Evolutionary conservation across 1,140 invertebrate species (phyloP), one percentile per base, ranked within the genome.

Genomic region (Epicauta chinensis): DNA sequence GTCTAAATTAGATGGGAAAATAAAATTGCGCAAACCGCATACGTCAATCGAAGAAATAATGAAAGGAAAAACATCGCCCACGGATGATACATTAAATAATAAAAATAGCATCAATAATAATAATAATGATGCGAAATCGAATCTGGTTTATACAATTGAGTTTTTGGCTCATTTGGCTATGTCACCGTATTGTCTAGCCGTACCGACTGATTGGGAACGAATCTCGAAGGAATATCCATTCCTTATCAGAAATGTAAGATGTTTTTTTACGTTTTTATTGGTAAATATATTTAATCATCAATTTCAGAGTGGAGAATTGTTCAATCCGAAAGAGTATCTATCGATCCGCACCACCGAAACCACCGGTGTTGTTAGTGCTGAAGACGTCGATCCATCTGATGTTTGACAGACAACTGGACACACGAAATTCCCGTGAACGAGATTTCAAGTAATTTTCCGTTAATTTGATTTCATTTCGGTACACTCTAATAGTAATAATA

Each of bases 171-270:
- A 72, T 11, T 73, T 77, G 58, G 73, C 77, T 40, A 73, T 73
- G 61, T 76, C 76, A 37, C 77, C 77, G 23, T 72, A 75, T 30
- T 77, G 77, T 52, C 70, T 76, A 44, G 63, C 66, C 48, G 65
- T 71, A 30, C 77, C 77, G 23, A 63, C 60, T 16, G 74, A 78
- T 58, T 78, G 76, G 77, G 71, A 71, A 45, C 69, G 73, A 46
- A 78, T 79, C 54, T 69, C 72, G 44, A 71, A 71, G 55, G 75
- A 77, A 53, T 73, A 73, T 63, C 77, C 77, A 16, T 69, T 58
- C 51, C 71, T 79, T 48, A 63, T 75, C 42, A 72, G 73, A 53
- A 77, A 79, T 70, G 77, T 79, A 73, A 61, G 61, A 60, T n/a
- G 30, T 12, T 39, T 39, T 51, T 23, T 23, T 23, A 23, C 4